Conservation (phyloP, 2,113 vertebrate genomes). For the Asarcornis scutulata region DNA sequence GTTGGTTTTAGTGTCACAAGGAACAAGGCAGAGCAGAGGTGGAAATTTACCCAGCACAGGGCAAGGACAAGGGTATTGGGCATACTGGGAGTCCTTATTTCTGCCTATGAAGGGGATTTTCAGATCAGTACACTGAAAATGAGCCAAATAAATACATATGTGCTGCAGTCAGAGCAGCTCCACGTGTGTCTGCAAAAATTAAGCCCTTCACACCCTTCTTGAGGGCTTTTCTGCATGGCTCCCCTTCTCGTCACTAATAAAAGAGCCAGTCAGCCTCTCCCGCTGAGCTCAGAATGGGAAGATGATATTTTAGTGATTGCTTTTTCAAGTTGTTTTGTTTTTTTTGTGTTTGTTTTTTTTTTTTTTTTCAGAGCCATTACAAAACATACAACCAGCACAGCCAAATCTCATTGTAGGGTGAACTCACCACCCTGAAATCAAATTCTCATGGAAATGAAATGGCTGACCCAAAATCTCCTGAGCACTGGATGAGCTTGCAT, state of each 20-base stretch:
- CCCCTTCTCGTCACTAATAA: conserved; percentile 16
- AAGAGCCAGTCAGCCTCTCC: neutral
- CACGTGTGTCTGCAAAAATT: neutral
- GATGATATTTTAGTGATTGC: neutral
- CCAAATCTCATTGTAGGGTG: neutral
- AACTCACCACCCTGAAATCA: neutral
- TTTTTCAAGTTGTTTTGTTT: neutral
- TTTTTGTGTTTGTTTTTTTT: neutral
- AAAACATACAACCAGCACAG: neutral
- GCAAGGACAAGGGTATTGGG: neutral
- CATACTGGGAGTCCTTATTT: neutral
- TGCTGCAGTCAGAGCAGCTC: neutral
- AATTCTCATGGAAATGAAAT: neutral
- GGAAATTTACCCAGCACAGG: neutral
- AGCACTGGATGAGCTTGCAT: neutral
- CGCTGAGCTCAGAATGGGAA: neutral
- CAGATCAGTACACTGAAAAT: neutral
- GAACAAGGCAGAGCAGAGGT: neutral
- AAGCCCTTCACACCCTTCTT: conserved; percentile 6
- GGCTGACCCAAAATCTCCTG: neutral
- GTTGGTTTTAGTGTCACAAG: neutral
- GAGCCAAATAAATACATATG: neutral
- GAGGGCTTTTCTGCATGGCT: neutral
- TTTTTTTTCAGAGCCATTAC: neutral
- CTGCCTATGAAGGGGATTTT: neutral